Conservation (phyloP, 2,113 vertebrate species). For the Corythornis cristatus region DNA sequence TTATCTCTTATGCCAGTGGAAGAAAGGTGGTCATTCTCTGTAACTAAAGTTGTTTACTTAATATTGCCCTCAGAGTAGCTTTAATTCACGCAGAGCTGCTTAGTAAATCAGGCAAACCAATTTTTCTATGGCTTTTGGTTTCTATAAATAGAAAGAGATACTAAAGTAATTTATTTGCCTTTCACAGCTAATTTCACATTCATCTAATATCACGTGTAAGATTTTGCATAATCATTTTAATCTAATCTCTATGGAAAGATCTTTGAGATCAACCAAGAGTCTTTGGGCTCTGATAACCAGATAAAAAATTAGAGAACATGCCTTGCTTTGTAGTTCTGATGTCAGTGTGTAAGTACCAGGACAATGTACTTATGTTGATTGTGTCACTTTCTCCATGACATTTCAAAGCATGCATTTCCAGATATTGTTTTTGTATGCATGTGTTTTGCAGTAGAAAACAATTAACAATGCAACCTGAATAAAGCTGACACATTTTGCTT, state of each 20-base stretch:
- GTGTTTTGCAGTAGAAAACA: background rate
- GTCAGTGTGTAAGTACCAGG: rapidly evolving
- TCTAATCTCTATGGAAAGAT: background rate
- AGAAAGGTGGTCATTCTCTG: background rate
- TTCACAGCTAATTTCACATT: constrained; percentile 23
- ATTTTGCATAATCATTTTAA: background rate
- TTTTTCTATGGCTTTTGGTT: background rate
- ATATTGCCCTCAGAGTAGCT: background rate
- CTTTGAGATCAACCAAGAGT: background rate
- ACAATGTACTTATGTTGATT: background rate
- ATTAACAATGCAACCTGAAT: background rate
- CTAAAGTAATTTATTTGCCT: background rate
- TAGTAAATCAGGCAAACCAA: background rate
- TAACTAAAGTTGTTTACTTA: background rate
- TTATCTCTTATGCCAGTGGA: background rate
- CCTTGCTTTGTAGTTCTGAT: background rate
- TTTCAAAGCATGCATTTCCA: background rate
- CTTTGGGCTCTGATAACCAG: background rate
- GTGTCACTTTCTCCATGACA: background rate
- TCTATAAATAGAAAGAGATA: background rate
- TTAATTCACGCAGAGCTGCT: background rate
- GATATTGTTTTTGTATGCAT: background rate
- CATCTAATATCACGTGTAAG: background rate
- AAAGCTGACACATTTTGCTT: background rate
- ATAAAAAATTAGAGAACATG: background rate